phyloP scores from a whole-genome alignment of 2,113 vertebrate genomes.

The Nannospalax galili region DNA sequence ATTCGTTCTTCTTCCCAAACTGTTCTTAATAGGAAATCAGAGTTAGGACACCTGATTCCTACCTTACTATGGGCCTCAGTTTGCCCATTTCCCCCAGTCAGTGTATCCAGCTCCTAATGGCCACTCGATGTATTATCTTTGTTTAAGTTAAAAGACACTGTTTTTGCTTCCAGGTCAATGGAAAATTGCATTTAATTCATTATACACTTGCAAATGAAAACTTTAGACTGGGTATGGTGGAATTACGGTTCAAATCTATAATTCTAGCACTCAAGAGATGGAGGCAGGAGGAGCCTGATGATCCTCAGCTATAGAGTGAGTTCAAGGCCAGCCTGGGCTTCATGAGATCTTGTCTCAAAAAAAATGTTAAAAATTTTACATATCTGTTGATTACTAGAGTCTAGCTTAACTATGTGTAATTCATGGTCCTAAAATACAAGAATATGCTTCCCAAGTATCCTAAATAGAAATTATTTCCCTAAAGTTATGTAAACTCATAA shows the following conservation, averaged over 20 bases:
- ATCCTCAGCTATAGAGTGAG: too few relatives aligned
- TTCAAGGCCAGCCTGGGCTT: background rate
- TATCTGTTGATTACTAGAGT: background rate
- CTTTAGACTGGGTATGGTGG: background rate
- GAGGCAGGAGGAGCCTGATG: background rate
- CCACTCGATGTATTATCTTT: too few relatives aligned
- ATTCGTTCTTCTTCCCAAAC: background rate
- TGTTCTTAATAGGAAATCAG: background rate
- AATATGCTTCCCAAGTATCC: background rate
- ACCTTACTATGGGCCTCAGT: background rate
- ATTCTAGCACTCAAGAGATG: background rate
- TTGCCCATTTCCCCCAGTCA: background rate
- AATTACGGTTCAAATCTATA: background rate
- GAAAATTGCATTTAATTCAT: background rate
- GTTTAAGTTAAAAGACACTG: background rate
- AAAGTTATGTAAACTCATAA: rapidly evolving
- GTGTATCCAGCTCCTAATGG: background rate
- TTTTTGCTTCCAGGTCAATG: background rate
- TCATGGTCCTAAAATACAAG: too few relatives aligned
- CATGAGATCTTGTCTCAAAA: background rate
- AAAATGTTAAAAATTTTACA: background rate
- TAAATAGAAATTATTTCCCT: background rate
- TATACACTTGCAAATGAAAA: background rate
- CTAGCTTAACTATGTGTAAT: too few relatives aligned
- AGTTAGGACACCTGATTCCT: rapidly evolving